A percentile compares a stretch with the other conserved stretches of the same genome.
These are phyloP conservation scores for Bilobella aurantiaca DNA, from an alignment of 1,140 invertebrate species.

Conservation along the genomic window DNA sequence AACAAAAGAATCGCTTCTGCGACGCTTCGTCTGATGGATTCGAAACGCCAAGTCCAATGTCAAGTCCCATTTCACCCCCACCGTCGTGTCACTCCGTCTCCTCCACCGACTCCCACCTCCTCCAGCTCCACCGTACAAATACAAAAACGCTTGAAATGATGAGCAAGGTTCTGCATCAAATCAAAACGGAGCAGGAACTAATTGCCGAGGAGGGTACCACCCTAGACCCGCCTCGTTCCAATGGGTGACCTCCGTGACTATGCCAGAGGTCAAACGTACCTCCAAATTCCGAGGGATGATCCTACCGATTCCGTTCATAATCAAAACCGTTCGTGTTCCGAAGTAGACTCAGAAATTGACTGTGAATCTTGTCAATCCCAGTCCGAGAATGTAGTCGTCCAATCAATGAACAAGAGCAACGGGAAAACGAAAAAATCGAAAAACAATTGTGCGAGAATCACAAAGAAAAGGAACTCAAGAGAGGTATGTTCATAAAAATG, in stretches of 20 bases:
- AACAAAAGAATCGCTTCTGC: neutral
- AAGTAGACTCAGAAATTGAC: slow-evolving; percentile 24
- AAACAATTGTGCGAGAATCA: neutral
- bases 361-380: slow-evolving; percentile 21
- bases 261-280: no score
- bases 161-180: neutral
- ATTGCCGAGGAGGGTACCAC: neutral
- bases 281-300: neutral
- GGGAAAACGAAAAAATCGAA: slow-evolving; percentile 16
- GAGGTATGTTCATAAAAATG: slow-evolving; percentile 1
- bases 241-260: no score
- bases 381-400: neutral
- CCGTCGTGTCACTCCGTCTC: neutral
- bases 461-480: slow-evolving; percentile 2
- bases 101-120: neutral
- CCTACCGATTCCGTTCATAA: slow-evolving; percentile 1
- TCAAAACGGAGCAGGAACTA: neutral
- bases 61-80: slow-evolving; percentile 28
- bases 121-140: neutral
- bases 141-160: neutral
- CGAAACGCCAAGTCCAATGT: slow-evolving; percentile 29
- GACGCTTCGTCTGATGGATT: slow-evolving; percentile 30
- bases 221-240: no score
- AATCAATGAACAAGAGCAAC: neutral
- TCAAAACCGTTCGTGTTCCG: slow-evolving; percentile 6